phyloP scores from a whole-genome alignment of 1,140 invertebrate genomes.

The Panonychus citri region DNA sequence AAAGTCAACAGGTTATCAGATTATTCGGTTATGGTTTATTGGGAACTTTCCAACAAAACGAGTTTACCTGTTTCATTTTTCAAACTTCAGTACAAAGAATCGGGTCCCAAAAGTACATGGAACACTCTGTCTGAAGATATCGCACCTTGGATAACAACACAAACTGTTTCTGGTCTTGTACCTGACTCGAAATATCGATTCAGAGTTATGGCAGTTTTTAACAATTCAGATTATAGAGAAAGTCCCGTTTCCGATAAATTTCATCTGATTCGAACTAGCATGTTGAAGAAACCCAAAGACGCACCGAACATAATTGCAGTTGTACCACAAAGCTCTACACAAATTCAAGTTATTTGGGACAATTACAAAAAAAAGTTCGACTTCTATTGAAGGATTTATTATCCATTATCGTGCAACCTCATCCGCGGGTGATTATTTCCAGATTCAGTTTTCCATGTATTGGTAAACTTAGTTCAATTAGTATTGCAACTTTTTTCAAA shows the following conservation, averaged over 20 bases:
- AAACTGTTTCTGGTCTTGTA: conserved; percentile 49
- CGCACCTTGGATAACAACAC: conserved; percentile 39
- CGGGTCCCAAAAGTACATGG: conserved; percentile 33
- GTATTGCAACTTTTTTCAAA: too few relatives aligned
- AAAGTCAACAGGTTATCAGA: conserved; percentile 60
- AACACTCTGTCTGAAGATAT: conserved; percentile 60
- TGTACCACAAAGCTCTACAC: background rate
- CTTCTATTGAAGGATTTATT: conserved; percentile 48
- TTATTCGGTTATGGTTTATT: conserved; percentile 72
- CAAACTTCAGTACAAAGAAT: conserved; percentile 60
- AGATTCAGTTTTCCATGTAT: conserved; percentile 43
- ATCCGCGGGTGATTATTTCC: conserved; percentile 53
- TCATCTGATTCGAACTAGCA: background rate
- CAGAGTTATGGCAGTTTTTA: conserved; percentile 72
- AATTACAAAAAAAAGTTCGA: background rate
- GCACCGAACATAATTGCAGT: background rate
- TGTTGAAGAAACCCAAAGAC: background rate
- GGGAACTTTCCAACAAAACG: conserved; percentile 51
- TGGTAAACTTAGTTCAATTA: too few relatives aligned
- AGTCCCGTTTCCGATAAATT: conserved; percentile 45
- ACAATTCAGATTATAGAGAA: conserved; percentile 71
- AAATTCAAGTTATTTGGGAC: background rate
- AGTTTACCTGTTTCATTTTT: conserved; percentile 66
- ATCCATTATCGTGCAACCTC: conserved; percentile 60
- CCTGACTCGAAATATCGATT: conserved; percentile 35